Evolutionary conservation across 2,797 vertebrate genomes (phyloP), one percentile per base, ranked within the genome.

Genomic region (Silurus lanzhouensis): DNA sequence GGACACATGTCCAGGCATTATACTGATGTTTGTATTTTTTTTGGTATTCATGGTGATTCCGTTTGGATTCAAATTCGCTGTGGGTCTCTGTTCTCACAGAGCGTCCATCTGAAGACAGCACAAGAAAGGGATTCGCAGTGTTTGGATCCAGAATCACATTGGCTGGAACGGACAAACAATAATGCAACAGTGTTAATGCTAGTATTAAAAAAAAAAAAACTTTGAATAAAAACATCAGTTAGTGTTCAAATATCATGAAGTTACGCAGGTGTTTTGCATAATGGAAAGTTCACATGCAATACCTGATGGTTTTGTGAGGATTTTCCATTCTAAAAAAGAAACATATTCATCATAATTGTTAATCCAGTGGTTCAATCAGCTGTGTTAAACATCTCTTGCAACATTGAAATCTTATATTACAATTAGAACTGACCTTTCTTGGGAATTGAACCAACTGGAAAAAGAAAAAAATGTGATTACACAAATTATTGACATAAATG

Each of bases 1-100:
- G 84, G 3, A 88, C 87, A 87, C 89, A 91, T 0, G 48, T 87
- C 90, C 90, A 91, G 22, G 85, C 58, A 64, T 91, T 77, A 75
- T 61, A 91, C 58, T 74, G 27, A 27, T 22, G 22, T 25, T 25
- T 6, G 52, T 0, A 1, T 3, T 10, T 82, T 7, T 55, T 6
- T 17, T 68, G 10, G n/a, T 9, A 72, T 31, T 6, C 80, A 1
- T 57, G 0, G n/a, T 5, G 25, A 68, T 44, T 19, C 4, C 67
- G 1, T 3, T 44, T 58, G 17, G 60, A 2, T 6, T 68, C 1
- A 19, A 8, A 38, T n/a, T 87, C 86, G 12, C 76, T 68, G 60
- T 84, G 67, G 8, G 38, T 27, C 44, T 68, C 63, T 61, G 89
- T 85, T 52, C 31, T 87, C 22, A 90, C 63, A 19, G 48, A 8